phyloP scores from a whole-genome alignment of 2,113 vertebrate species.

The Microtus pennsylvanicus region DNA sequence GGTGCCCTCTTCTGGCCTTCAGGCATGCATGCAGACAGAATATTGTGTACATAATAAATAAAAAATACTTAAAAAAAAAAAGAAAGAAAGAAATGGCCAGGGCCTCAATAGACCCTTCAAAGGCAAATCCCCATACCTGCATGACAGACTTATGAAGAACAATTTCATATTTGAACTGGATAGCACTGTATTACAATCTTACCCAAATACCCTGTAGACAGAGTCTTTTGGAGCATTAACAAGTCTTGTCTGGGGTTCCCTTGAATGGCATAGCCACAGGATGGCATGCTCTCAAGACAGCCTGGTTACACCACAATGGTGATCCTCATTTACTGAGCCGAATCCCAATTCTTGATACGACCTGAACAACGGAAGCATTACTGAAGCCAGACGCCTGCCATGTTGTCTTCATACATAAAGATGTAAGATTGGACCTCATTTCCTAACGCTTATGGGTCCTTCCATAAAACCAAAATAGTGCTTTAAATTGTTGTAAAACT shows the following conservation, averaged over 20 bases:
- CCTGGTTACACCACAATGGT: not conserved
- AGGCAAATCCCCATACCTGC: not conserved
- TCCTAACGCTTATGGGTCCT: not conserved
- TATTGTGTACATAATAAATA: too few species aligned
- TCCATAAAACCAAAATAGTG: constrained; percentile 42
- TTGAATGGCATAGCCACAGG: not conserved
- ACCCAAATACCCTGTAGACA: not conserved
- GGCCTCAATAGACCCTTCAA: too few species aligned
- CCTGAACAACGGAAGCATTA: constrained; percentile 13
- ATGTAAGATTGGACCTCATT: constrained; percentile 8
- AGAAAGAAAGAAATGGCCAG: too few species aligned
- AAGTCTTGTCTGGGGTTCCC: not conserved
- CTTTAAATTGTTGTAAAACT: constrained; percentile 21
- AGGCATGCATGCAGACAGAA: too few species aligned
- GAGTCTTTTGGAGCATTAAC: not conserved
- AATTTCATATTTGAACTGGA: not conserved
- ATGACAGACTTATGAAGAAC: constrained; percentile 1
- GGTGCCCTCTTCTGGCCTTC: too few species aligned
- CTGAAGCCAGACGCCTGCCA: not conserved
- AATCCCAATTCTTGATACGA: not conserved
- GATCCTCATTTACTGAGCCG: not conserved
- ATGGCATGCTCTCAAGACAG: not conserved
- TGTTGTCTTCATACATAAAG: not conserved
- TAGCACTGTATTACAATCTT: not conserved
- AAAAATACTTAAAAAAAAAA: too few species aligned